phyloP scores from a whole-genome alignment of 2,888 invertebrate species.

The Andrena flavipes region DNA sequence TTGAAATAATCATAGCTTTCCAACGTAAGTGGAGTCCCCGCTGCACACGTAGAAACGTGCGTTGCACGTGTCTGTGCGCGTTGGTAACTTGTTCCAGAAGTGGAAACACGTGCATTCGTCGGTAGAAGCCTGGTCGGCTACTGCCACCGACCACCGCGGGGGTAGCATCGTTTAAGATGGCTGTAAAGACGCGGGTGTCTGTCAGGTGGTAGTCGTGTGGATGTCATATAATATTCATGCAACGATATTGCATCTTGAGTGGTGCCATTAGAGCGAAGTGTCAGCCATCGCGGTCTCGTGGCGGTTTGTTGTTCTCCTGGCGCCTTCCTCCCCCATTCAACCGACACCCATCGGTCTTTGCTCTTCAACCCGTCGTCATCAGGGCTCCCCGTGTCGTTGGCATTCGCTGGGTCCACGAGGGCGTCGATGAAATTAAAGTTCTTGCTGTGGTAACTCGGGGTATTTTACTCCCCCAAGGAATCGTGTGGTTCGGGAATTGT shows the following conservation, averaged over 20 bases:
- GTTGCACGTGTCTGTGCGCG: neutral
- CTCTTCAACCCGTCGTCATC: constrained; percentile 27
- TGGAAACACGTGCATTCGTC: constrained; percentile 8
- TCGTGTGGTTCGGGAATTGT: no score
- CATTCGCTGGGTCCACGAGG: constrained; percentile 13
- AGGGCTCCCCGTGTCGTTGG: constrained; percentile 33
- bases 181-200: constrained; percentile 64
- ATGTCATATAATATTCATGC: constrained; percentile 82
- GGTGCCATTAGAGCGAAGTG: constrained; percentile 79
- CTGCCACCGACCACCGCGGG: constrained; percentile 26
- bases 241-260: constrained; percentile 82
- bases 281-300: constrained; percentile 73
- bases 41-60: constrained; percentile 23
- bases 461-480: neutral
- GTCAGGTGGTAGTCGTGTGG: constrained; percentile 63
- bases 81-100: neutral
- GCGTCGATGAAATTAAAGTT: constrained; percentile 35
- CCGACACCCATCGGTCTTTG: constrained; percentile 8
- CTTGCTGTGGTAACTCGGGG: neutral
- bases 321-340: constrained; percentile 57
- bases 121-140: constrained; percentile 5
- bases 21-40: constrained; percentile 67
- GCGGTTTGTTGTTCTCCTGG: constrained; percentile 75
- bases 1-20: constrained; percentile 81
- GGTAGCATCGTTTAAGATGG: constrained; percentile 49